phyloP scores from a whole-genome alignment of 2,113 vertebrate species.

The Melanostigma gelatinosum region DNA sequence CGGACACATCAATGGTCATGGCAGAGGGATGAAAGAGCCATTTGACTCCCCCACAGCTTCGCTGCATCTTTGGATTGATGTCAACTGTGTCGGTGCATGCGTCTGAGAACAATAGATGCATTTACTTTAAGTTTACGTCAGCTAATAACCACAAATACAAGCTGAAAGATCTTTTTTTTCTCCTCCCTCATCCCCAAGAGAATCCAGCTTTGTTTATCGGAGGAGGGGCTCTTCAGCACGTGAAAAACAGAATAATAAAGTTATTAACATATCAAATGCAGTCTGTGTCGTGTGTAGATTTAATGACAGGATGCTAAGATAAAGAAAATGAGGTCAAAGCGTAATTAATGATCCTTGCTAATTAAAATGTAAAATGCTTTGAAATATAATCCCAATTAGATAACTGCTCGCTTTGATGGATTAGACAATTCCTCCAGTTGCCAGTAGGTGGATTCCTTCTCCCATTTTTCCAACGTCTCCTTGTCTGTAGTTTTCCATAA shows the following conservation, averaged over 20 bases:
- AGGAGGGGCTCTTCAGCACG: background rate
- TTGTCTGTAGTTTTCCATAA: constrained; percentile 42
- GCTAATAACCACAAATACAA: constrained; percentile 23
- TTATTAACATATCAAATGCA: constrained; percentile 59
- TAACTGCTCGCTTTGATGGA: constrained; percentile 1
- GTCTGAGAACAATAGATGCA: constrained; percentile 33
- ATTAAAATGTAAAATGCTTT: constrained; percentile 36
- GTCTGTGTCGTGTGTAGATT: background rate
- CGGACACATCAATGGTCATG: constrained; percentile 36
- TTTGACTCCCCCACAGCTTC: constrained; percentile 46
- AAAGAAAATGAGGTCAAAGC: constrained; percentile 43
- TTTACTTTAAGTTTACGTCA: constrained; percentile 22
- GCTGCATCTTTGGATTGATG: constrained; percentile 51
- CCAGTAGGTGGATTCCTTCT: constrained; percentile 71
- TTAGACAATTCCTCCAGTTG: background rate
- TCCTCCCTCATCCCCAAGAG: background rate
- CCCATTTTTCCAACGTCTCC: constrained; percentile 40
- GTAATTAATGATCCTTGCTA: constrained; percentile 29
- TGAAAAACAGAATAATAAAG: constrained; percentile 55
- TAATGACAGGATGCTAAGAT: constrained; percentile 59
- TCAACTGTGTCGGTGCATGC: constrained; percentile 9
- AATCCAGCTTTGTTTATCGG: constrained; percentile 19
- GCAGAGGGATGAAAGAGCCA: constrained; percentile 60
- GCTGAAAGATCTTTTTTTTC: background rate
- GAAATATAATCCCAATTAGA: background rate